phyloP scores from a whole-genome alignment of 2,888 invertebrate genomes.

The Drosophila greeni region DNA sequence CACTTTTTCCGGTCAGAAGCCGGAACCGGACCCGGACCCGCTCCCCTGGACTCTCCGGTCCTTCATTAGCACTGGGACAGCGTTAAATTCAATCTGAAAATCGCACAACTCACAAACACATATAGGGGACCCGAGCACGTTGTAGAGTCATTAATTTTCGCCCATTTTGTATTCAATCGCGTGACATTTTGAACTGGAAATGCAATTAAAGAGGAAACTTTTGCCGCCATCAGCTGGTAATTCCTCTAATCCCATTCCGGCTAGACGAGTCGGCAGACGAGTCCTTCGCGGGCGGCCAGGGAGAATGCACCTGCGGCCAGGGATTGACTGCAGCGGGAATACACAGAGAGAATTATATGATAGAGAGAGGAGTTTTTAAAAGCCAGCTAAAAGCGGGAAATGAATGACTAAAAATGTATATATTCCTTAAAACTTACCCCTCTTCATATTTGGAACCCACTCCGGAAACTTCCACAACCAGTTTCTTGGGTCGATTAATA shows the following conservation, averaged over 20 bases:
- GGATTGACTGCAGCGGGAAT: conserved; percentile 54
- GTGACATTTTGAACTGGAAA: conserved; percentile 43
- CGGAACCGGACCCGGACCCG: conserved; percentile 8
- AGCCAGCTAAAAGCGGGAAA: conserved; percentile 14
- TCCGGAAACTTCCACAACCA: conserved; percentile 80
- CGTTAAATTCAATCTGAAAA: conserved; percentile 31
- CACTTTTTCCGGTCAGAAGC: conserved; percentile 38
- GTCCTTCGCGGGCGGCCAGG: conserved; percentile 68
- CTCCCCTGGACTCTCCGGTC: conserved; percentile 8
- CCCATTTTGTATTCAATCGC: conserved; percentile 43
- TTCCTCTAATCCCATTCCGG: conserved; percentile 28
- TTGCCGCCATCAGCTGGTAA: conserved; percentile 16
- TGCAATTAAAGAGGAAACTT: conserved; percentile 48
- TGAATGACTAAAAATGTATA: not conserved
- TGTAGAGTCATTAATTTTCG: conserved; percentile 20
- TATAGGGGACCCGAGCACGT: not conserved
- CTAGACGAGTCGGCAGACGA: conserved; percentile 68
- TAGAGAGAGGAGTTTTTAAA: not conserved
- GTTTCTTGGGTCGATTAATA: conserved; percentile 76
- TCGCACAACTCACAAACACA: conserved; percentile 10
- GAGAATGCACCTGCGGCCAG: conserved; percentile 56
- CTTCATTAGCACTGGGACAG: conserved; percentile 34
- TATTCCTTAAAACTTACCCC: conserved; percentile 79
- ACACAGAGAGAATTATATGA: conserved; percentile 14
- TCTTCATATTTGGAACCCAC: conserved; percentile 79